These are phyloP conservation scores for Herminia tarsipennalis DNA, from an alignment of 2,888 invertebrate species.

Conservation along the genomic window DNA sequence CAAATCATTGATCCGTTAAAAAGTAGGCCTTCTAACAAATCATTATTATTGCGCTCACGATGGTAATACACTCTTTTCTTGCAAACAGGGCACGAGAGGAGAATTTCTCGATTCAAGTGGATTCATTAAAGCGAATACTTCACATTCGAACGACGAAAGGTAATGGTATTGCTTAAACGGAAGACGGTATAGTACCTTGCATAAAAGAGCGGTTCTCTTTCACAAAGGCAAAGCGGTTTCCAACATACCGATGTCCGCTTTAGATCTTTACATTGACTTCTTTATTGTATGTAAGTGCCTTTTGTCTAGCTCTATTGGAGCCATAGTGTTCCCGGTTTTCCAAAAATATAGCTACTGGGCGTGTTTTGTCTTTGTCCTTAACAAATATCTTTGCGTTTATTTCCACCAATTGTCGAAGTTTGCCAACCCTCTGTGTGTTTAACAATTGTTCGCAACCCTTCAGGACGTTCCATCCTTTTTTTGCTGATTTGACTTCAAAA, in stretches of 20 bases:
- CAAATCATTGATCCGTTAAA: slow-evolving; percentile 13
- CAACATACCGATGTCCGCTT: slow-evolving; percentile 45
- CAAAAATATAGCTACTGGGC: slow-evolving; percentile 31
- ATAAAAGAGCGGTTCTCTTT: slow-evolving; percentile 45
- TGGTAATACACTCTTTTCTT: slow-evolving; percentile 35
- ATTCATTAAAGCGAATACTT: slow-evolving; percentile 58
- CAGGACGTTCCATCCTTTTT: too few relatives aligned
- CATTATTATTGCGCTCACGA: slow-evolving; percentile 43
- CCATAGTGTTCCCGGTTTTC: slow-evolving; percentile 10
- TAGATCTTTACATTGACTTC: slow-evolving; percentile 45
- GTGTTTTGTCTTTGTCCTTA: slow-evolving; percentile 17
- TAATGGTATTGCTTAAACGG: slow-evolving; percentile 55
- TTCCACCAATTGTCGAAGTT: slow-evolving; percentile 1
- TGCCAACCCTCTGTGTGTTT: neutral
- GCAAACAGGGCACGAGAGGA: slow-evolving; percentile 39
- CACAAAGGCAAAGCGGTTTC: slow-evolving; percentile 41
- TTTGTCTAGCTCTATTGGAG: slow-evolving; percentile 29
- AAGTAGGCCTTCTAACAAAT: slow-evolving; percentile 28
- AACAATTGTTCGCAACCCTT: neutral
- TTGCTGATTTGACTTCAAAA: too few relatives aligned
- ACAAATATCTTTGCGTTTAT: slow-evolving; percentile 21
- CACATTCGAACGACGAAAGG: slow-evolving; percentile 55
- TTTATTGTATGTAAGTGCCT: slow-evolving; percentile 42
- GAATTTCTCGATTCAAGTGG: slow-evolving; percentile 50
- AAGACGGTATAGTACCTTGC: slow-evolving; percentile 40